Percentiles rank a stretch among this genome's conserved stretches.
phyloP scores from a whole-genome alignment of 1,140 invertebrate genomes.

The Druon quercuslanigerum region DNA sequence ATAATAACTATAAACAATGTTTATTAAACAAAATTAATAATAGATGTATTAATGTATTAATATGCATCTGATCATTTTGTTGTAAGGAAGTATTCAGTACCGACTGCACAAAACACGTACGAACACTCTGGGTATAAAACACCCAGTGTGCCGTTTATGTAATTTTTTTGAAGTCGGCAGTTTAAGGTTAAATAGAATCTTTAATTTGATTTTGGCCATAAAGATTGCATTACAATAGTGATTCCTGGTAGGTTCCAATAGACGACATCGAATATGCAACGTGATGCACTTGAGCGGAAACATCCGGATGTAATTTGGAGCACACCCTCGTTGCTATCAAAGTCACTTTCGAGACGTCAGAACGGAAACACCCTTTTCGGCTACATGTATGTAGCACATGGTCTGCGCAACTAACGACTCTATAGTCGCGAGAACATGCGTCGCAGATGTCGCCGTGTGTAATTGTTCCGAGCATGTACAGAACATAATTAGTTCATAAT shows the following conservation, averaged over 20 bases:
- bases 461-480: conserved; percentile 60
- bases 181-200: too few relatives aligned
- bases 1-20: too few relatives aligned
- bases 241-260: neutral
- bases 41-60: too few relatives aligned
- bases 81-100: too few relatives aligned
- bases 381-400: conserved; percentile 62
- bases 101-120: too few relatives aligned
- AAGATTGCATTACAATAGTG: too few relatives aligned
- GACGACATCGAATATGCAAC: conserved; percentile 41
- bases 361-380: conserved; percentile 42
- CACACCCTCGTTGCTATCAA: conserved; percentile 37
- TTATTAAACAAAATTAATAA: too few relatives aligned
- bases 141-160: too few relatives aligned
- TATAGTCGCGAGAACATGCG: conserved; percentile 50
- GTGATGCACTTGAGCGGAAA: conserved; percentile 42
- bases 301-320: conserved; percentile 52
- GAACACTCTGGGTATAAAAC: too few relatives aligned
- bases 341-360: conserved; percentile 55
- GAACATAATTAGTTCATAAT: conserved; percentile 69
- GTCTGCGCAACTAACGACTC: conserved; percentile 58
- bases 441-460: conserved; percentile 66
- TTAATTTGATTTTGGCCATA: too few relatives aligned
- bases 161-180: too few relatives aligned
- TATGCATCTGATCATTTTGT: too few relatives aligned